Base-by-base conservation (phyloP, 1,140 invertebrate genomes). In the Zophobas morio region DNA sequence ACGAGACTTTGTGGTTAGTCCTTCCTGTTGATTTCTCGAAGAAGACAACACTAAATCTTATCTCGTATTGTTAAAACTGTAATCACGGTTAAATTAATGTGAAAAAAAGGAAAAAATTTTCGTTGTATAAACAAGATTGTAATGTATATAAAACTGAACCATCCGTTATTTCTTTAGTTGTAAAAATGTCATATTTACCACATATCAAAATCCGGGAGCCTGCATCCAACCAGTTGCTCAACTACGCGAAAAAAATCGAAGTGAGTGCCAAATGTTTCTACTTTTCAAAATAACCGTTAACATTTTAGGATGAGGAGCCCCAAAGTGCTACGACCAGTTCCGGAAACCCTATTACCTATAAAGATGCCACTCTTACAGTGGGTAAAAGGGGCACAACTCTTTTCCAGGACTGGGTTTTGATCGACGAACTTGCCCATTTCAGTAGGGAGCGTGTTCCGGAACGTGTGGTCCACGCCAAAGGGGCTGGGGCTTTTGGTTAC, bases 401-500 rank as follows among this genome's bases (percentile, higher is more conserved):
- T 0, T 86, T 99, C 8, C 96, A 99, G 86, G 98, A 99, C 88
- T 92, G 92, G 46, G 91, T 93, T 71, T 95, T 95, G 82, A 85
- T 98, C 32, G 98, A 99, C 88, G 96, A 99, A 87, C 93, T 99
- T 85, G 92, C 96, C 0, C 95, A 98, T 82, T 99, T 99, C 86
- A 93, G 94, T 85, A 90, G 97, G 46, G 98, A 99, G 86, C 90
- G 98, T 72, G 99, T 99, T 82, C 98, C 98, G 0, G 98, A 99
- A 87, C 90, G 98, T 84, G 98, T 99, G 0, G 98, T 99, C 0
- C 98, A 99, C 87, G 98, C 98, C 0, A 99, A 99, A 88, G 98
- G 98, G 82, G 96, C 95, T 72, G 97, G 97, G 81, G 98, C 98
- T 8, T 99, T 99, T 88, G 98, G 98, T 1, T 98, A 98, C 84